These are phyloP conservation scores for Ammospiza caudacuta DNA, from an alignment of 2,113 vertebrate species.

Conservation along the genomic window DNA sequence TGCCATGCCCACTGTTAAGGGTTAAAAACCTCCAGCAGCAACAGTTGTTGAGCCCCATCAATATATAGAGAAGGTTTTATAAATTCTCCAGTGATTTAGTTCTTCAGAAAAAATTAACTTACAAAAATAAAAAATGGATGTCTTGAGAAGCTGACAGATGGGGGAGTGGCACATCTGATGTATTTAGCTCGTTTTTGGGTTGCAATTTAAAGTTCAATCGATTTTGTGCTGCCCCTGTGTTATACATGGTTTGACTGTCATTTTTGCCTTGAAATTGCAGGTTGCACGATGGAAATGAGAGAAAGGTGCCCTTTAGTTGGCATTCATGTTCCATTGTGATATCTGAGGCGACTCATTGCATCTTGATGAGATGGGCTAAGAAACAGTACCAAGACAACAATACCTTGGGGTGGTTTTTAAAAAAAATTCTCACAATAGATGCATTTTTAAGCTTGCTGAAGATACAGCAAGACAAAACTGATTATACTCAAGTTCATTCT, in stretches of 20 bases:
- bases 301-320: not conserved
- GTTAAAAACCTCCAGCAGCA: not conserved
- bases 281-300: not conserved
- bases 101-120: not conserved
- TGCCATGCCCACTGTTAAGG: not conserved
- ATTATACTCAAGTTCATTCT: not conserved
- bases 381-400: not conserved
- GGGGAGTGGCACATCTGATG: not conserved
- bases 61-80: not conserved
- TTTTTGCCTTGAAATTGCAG: constrained; percentile 26
- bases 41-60: not conserved
- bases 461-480: not conserved
- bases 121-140: not conserved
- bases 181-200: not conserved
- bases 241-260: not conserved
- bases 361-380: constrained; percentile 6
- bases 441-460: constrained; percentile 6
- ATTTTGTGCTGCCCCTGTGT: constrained; percentile 4
- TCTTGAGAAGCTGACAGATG: not conserved
- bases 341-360: not conserved
- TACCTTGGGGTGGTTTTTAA: not conserved
- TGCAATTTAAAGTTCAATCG: not conserved
- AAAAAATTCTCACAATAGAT: not conserved
- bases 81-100: not conserved
- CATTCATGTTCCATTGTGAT: not conserved